These are phyloP conservation scores for Rousettus leschenaultii DNA, from an alignment of 2,113 vertebrate genomes.

Conservation along the genomic window DNA sequence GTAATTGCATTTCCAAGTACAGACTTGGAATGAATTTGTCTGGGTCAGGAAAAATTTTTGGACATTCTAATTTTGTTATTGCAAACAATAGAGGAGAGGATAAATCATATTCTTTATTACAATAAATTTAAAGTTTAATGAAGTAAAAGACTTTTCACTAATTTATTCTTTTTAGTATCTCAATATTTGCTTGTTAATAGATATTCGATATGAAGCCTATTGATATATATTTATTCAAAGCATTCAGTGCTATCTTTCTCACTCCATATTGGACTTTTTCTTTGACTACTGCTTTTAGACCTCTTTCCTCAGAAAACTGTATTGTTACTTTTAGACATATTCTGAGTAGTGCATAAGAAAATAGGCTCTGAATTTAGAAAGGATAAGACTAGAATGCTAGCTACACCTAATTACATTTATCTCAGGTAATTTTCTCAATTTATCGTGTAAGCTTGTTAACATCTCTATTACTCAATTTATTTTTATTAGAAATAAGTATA, in stretches of 20 bases:
- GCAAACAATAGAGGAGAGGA: background rate
- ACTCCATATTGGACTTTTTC: background rate
- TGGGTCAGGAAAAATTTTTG: background rate
- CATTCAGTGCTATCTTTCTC: background rate
- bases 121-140: background rate
- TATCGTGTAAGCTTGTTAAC: background rate
- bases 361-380: background rate
- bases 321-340: background rate
- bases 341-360: background rate
- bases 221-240: background rate
- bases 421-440: background rate
- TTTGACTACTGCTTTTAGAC: background rate
- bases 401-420: background rate
- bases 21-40: background rate
- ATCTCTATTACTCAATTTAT: background rate
- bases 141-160: background rate
- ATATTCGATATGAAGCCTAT: background rate
- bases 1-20: background rate
- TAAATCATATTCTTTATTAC: background rate
- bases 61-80: background rate
- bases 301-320: background rate
- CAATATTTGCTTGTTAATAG: background rate
- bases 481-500: background rate
- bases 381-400: background rate
- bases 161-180: background rate